A percentile compares a stretch with the other conserved stretches of the same genome.
These are phyloP conservation scores for Allygus modestus DNA, from an alignment of 2,888 invertebrate genomes.

Conservation along the genomic window DNA sequence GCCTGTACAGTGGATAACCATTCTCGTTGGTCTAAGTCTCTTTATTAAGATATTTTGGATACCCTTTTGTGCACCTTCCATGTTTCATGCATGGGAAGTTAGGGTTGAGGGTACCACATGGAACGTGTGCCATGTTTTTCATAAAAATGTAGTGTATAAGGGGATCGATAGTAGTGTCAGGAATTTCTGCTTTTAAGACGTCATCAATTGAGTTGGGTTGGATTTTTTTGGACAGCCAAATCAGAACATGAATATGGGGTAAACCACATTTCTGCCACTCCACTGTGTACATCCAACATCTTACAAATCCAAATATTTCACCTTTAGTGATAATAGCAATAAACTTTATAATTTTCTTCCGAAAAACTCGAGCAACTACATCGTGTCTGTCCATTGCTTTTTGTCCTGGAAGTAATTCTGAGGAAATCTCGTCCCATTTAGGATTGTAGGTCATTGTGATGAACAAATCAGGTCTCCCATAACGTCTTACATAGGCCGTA, in stretches of 20 bases:
- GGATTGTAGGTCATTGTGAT: constrained; percentile 68
- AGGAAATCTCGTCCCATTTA: constrained; percentile 69
- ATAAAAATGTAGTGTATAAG: constrained; percentile 66
- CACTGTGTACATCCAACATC: too few species aligned
- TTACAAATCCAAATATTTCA: too few species aligned
- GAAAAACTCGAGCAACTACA: constrained; percentile 66
- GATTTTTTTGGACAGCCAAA: constrained; percentile 67
- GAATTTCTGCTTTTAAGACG: constrained; percentile 73
- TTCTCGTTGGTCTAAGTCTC: constrained; percentile 72
- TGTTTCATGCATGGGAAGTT: constrained; percentile 73
- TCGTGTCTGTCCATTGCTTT: constrained; percentile 65
- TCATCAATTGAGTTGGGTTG: constrained; percentile 70
- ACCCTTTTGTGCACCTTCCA: constrained; percentile 73
- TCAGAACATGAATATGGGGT: too few species aligned
- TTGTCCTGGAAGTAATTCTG: constrained; percentile 61
- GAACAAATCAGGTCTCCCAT: not conserved
- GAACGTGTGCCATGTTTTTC: constrained; percentile 72
- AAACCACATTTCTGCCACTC: too few species aligned
- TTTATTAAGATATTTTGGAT: constrained; percentile 69
- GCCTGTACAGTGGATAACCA: too few species aligned
- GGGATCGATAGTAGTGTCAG: constrained; percentile 70
- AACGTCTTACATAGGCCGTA: not conserved
- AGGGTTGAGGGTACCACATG: constrained; percentile 72
- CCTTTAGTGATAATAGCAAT: constrained; percentile 52
- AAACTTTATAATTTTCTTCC: constrained; percentile 58